Conservation (phyloP, 1,140 invertebrate genomes). For the Cepaea nemoralis region DNA sequence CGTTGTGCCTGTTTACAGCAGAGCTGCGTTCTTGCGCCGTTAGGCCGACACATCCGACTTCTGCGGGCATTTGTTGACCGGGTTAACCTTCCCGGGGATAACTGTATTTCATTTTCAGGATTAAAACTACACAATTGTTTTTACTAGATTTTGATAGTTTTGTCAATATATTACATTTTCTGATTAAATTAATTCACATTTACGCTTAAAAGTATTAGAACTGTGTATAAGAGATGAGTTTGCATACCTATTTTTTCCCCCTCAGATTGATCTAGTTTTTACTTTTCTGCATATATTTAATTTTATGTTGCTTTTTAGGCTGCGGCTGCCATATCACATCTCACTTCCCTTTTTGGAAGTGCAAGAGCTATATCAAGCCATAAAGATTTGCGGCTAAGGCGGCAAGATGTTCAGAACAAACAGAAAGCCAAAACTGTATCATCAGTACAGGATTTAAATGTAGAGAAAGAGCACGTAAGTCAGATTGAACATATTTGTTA, state of each 20-base stretch:
- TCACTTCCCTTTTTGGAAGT: slow-evolving; percentile 22
- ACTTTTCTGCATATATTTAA: no score
- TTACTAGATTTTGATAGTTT: not conserved
- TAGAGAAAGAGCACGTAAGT: not conserved
- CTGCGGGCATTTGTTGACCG: no score
- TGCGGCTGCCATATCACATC: slow-evolving; percentile 48
- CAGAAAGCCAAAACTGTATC: not conserved
- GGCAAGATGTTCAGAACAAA: not conserved
- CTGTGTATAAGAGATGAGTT: not conserved
- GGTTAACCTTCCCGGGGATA: no score
- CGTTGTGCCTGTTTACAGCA: no score
- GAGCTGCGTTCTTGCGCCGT: no score
- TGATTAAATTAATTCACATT: not conserved
- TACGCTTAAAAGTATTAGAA: not conserved
- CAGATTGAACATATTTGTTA: not conserved
- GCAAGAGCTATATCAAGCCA: slow-evolving; percentile 17
- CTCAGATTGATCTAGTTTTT: no score
- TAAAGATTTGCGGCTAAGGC: slow-evolving; percentile 6
- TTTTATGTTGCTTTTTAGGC: slow-evolving; percentile 36
- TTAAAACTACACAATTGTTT: not conserved
- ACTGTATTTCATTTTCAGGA: not conserved
- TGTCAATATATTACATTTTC: not conserved
- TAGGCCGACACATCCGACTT: no score
- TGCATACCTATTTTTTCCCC: no score
- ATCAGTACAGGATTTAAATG: not conserved